Percentiles rank a stretch among this genome's conserved stretches.
phyloP scores from a whole-genome alignment of 2,888 invertebrate genomes.

The Hypsopygia costalis region DNA sequence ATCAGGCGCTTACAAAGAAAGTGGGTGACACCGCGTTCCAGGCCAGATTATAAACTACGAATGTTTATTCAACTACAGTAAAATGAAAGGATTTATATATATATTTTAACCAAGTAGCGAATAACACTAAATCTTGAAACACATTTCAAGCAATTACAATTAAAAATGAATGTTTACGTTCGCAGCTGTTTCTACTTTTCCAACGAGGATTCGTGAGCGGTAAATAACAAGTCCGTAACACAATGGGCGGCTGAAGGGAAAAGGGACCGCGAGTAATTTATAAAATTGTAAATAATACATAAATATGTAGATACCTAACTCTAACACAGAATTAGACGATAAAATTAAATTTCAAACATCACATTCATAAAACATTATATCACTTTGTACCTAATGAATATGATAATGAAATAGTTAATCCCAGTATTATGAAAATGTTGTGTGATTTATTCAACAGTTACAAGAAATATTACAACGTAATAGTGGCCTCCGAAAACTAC shows the following conservation, averaged over 20 bases:
- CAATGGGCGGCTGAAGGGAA: slow-evolving; percentile 24
- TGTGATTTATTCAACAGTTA: too few relatives aligned
- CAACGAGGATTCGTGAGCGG: slow-evolving; percentile 24
- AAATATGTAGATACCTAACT: too few relatives aligned
- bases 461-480: too few relatives aligned
- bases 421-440: too few relatives aligned
- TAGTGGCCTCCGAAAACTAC: too few relatives aligned
- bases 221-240: slow-evolving; percentile 30
- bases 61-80: not conserved
- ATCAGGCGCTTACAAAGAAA: slow-evolving; percentile 39
- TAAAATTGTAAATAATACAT: slow-evolving; percentile 23
- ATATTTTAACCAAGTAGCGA: not conserved
- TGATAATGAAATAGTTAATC: too few relatives aligned
- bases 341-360: too few relatives aligned
- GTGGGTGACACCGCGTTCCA: slow-evolving; percentile 29
- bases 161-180: slow-evolving; percentile 37
- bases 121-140: slow-evolving; percentile 3
- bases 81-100: too few relatives aligned
- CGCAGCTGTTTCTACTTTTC: slow-evolving; percentile 34
- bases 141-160: slow-evolving; percentile 25
- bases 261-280: slow-evolving; percentile 28
- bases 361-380: too few relatives aligned
- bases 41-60: not conserved
- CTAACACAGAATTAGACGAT: too few relatives aligned
- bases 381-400: too few relatives aligned